phyloP scores from a whole-genome alignment of 2,888 invertebrate genomes.

The Hedya salicella region DNA sequence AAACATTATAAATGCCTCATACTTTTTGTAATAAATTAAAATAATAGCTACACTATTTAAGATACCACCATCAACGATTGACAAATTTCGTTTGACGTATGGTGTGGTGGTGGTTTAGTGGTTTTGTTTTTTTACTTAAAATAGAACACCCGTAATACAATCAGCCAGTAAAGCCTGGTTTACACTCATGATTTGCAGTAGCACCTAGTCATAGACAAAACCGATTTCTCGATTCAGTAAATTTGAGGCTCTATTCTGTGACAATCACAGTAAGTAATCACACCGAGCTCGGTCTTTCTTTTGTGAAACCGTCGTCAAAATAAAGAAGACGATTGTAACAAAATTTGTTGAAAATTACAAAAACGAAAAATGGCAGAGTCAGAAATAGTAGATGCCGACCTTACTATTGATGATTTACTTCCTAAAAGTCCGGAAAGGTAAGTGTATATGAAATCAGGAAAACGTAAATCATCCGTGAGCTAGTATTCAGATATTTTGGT shows the following conservation, averaged over 20 bases:
- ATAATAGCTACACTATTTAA: conserved; percentile 24
- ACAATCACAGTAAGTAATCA: not conserved
- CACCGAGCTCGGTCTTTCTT: conserved; percentile 52
- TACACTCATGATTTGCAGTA: not conserved
- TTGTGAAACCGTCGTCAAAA: conserved; percentile 73
- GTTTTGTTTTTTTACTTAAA: not conserved
- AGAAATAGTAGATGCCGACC: conserved; percentile 75
- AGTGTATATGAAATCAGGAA: conserved; percentile 26
- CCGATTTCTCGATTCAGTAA: conserved; percentile 17
- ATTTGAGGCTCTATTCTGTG: conserved; percentile 12
- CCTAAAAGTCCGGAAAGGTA: conserved; percentile 83
- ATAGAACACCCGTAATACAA: conserved; percentile 5
- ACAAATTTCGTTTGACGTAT: conserved; percentile 28
- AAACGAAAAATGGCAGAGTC: conserved; percentile 74
- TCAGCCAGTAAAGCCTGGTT: not conserved
- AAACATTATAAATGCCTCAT: conserved; percentile 28
- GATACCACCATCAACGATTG: conserved; percentile 21
- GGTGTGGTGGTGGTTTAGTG: not conserved
- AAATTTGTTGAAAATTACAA: conserved; percentile 52
- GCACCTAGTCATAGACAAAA: conserved; percentile 7
- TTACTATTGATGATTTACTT: conserved; percentile 79
- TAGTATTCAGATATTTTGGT: conserved; percentile 12
- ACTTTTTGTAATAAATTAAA: conserved; percentile 33
- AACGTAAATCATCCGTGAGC: conserved; percentile 1
- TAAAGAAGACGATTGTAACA: conserved; percentile 60